These are phyloP conservation scores for Achlya flavicornis DNA, from an alignment of 2,888 invertebrate species.

Conservation along the genomic window DNA sequence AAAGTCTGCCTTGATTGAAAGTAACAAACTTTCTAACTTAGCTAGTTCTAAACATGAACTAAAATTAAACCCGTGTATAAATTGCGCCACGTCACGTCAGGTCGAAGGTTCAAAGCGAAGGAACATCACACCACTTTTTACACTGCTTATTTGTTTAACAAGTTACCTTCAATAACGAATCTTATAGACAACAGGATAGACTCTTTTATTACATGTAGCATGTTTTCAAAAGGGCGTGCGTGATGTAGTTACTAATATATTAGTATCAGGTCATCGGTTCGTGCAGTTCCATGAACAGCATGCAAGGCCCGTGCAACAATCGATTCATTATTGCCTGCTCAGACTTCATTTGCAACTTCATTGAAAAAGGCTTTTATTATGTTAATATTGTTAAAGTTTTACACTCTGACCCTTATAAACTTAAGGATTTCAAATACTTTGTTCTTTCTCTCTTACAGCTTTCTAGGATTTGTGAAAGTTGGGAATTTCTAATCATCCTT, in stretches of 20 bases:
- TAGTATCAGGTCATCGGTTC: constrained; percentile 39
- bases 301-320: constrained; percentile 9
- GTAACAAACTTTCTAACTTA: neutral
- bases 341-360: constrained; percentile 5
- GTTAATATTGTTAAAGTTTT: neutral
- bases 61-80: neutral
- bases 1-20: neutral
- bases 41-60: neutral
- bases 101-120: constrained; percentile 9
- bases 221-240: constrained; percentile 15
- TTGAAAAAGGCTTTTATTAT: neutral
- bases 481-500: no score
- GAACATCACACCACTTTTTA: constrained; percentile 3
- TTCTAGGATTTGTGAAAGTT: no score
- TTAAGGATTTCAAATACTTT: no score
- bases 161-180: constrained; percentile 15
- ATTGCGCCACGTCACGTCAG: neutral
- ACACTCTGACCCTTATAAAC: no score
- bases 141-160: constrained; percentile 7
- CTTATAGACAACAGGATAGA: constrained; percentile 20
- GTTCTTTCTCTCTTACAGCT: no score
- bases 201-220: constrained; percentile 19
- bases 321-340: constrained; percentile 12
- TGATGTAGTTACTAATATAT: constrained; percentile 37
- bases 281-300: constrained; percentile 19